Base-by-base conservation (phyloP, 2,888 invertebrate species). In the Synanthedon vespiformis region DNA sequence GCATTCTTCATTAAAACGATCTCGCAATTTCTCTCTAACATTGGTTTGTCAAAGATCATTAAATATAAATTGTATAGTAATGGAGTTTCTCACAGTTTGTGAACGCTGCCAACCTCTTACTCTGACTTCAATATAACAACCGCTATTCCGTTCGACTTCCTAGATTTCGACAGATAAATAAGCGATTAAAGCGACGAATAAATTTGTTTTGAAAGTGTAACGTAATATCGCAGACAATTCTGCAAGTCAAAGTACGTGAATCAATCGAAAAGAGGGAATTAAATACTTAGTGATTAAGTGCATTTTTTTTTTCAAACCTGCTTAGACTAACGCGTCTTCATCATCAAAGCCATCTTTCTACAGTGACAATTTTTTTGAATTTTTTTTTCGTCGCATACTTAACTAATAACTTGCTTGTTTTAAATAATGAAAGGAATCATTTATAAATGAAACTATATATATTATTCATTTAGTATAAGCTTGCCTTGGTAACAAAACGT, bases 11-110 rank as follows among this genome's bases (percentile, higher is more conserved):
- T 44, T 44, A 44, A 44, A 44, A n/a, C 6, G 44, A 44, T 13
- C 13, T 48, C 48, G 48, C 48, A 48, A 50, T 50, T 50, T 50
- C 50, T 53, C 59, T 53, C 57, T 51, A 56, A 56, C 62, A 61
- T 64, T 63, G 61, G 65, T 68, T 68, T 69, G 63, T 62, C 58
- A 63, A 60, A 62, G 53, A 52, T 61, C 66, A 60, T 66, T 67
- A 63, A 61, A 56, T 65, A 63, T 60, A 53, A 52, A 68, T 65
- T 68, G 65, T 63, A 54, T 51, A 54, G 44, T 63, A 64, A 64
- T 62, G 51, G 58, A 61, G 52, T 61, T 62, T 63, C 57, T 58
- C 55, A 59, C 58, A 54, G 56, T 52, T 57, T 49, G 50, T n/a
- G 54, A 49, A 50, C 48, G 27, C 49, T 47, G 41, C 51, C 49